Base-by-base conservation (phyloP, 2,113 vertebrate species). In the Cettia cetti region DNA sequence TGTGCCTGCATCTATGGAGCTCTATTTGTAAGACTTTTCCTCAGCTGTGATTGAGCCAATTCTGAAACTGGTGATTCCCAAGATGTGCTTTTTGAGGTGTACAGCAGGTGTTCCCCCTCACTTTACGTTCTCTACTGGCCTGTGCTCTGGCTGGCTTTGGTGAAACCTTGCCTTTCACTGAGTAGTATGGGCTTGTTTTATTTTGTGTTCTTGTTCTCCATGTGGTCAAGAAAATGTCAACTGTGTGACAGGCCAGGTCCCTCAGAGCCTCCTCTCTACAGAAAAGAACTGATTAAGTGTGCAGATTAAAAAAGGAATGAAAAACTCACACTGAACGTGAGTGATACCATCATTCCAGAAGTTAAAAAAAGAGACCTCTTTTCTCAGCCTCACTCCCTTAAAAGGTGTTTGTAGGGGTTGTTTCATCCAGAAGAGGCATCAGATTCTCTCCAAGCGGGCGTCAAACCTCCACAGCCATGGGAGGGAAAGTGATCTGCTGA, bases 361-460 rank as follows among this genome's bases (percentile, higher is more conserved):
- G 20, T 20, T 24, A 30, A 60, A 53, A 52, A 68, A 53, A 7
- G 3, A 64, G 6, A 44, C 6, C 33, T 52, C 18, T 39, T 47
- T 75, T 63, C 33, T 78, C 54, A 53, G 40, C 45, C 21, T 61
- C 20, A 2, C 31, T 64, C 15, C 45, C 79, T 66, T 66, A 37
- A 56, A 86, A 89, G 54, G 42, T 53, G 18, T 30, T 82, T 76
- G 39, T 19, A 33, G 5, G 72, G 33, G 59, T 54, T 26, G 60
- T 37, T 84, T 35, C 19, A 17, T 8, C 16, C 69, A 63, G 18
- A 61, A 44, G 77, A 74, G 45, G 27, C 44, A 78, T 75, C 47
- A 30, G 45, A 33, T 90, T 80, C 57, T 83, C 76, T 61, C 74
- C 8, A 4, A 0, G 15, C 0, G 1, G 86, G 59, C 0, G 0